phyloP scores from a whole-genome alignment of 1,140 invertebrate species.

The Catajapyx aquilonaris region DNA sequence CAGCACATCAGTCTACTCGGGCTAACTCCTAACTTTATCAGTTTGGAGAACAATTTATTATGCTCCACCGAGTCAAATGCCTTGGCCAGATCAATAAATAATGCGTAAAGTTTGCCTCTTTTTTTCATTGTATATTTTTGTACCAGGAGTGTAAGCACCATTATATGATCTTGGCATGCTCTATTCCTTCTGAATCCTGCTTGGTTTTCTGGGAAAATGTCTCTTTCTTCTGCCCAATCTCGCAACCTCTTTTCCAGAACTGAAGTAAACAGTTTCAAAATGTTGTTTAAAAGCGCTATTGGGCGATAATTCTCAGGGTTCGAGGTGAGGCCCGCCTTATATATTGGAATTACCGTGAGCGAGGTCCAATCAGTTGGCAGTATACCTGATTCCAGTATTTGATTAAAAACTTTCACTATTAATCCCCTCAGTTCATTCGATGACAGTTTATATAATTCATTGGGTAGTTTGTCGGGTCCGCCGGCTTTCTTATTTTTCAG shows the following conservation, averaged over 20 bases:
- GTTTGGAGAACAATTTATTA: constrained; percentile 10
- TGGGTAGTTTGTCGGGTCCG: too few relatives aligned
- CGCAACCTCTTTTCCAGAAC: constrained; percentile 8
- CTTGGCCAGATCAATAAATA: constrained; percentile 13
- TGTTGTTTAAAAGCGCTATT: constrained; percentile 8
- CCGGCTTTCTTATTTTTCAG: too few relatives aligned
- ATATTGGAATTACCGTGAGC: too few relatives aligned
- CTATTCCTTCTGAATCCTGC: constrained; percentile 7
- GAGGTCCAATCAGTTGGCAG: too few relatives aligned
- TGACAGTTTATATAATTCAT: too few relatives aligned
- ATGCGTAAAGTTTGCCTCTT: too few relatives aligned
- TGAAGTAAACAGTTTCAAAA: constrained; percentile 11
- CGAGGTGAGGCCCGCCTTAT: too few relatives aligned
- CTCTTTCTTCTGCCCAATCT: constrained; percentile 6
- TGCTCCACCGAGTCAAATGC: constrained; percentile 13
- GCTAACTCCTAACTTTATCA: constrained; percentile 10
- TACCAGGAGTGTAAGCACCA: constrained; percentile 7
- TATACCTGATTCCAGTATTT: too few relatives aligned
- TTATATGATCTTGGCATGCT: constrained; percentile 9
- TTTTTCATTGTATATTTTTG: constrained; percentile 6
- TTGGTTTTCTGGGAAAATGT: constrained; percentile 11
- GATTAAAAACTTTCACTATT: too few relatives aligned
- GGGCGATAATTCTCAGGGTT: too few relatives aligned
- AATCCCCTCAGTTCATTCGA: too few relatives aligned
- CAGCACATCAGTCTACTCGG: constrained; percentile 11